These are phyloP conservation scores for Petroica traversi DNA, from an alignment of 2,113 vertebrate genomes.

Conservation along the genomic window DNA sequence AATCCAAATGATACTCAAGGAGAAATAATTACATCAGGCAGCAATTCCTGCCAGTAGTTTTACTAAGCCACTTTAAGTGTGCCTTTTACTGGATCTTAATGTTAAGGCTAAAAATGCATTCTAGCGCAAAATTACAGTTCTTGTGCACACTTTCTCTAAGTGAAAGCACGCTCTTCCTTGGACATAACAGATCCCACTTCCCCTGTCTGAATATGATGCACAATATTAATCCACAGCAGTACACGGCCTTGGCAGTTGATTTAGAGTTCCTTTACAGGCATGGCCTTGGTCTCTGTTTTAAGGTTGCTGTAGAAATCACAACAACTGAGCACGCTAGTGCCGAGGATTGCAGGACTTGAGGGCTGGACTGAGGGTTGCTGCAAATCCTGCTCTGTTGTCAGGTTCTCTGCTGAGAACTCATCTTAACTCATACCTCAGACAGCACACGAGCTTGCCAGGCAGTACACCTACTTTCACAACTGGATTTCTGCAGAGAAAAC, in stretches of 20 bases:
- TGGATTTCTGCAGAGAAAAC: not conserved
- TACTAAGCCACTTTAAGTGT: not conserved
- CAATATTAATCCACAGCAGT: not conserved
- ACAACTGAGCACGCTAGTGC: not conserved
- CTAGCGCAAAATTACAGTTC: not conserved
- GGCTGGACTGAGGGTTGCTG: not conserved
- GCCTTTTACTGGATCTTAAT: not conserved
- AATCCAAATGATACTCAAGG: not conserved
- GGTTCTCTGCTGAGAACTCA: not conserved
- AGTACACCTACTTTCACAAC: not conserved
- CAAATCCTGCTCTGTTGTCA: not conserved
- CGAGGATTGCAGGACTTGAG: not conserved
- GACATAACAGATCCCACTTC: not conserved
- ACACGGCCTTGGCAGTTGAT: not conserved
- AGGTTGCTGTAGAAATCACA: not conserved
- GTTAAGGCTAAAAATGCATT: not conserved
- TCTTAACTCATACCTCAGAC: not conserved
- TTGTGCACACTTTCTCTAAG: not conserved
- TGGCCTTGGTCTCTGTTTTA: not conserved
- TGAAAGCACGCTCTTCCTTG: not conserved
- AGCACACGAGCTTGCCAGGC: not conserved
- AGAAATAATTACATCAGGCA: not conserved
- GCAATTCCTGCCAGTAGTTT: not conserved
- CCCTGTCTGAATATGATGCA: not conserved
- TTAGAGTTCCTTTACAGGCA: not conserved